Conservation (phyloP, 30 jellyfish, hydroid and myxozoan species). For the Nemopilema nomurai region DNA sequence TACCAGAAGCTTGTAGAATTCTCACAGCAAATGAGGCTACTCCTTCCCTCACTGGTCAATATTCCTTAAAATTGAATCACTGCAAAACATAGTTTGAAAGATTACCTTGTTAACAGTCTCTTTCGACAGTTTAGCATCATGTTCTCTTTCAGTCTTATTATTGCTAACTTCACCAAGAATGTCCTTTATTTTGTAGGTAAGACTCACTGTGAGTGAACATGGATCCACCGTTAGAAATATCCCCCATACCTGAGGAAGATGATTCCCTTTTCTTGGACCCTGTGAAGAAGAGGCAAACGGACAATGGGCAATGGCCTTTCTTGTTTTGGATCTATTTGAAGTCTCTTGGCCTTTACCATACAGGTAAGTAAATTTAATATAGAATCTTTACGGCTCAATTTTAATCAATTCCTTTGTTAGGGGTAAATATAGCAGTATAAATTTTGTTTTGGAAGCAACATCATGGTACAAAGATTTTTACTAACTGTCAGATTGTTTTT, state of each 20-base stretch:
- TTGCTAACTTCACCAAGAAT: neutral
- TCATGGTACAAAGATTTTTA: too few relatives aligned
- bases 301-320: conserved; percentile 88
- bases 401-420: neutral
- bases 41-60: too few relatives aligned
- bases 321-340: conserved; percentile 90
- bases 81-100: too few relatives aligned
- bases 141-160: too few relatives aligned
- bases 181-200: neutral
- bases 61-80: too few relatives aligned
- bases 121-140: too few relatives aligned
- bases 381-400: neutral
- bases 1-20: too few relatives aligned
- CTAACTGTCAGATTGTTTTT: too few relatives aligned
- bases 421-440: neutral
- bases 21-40: too few relatives aligned
- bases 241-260: conserved; percentile 37
- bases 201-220: neutral
- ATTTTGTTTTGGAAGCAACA: neutral
- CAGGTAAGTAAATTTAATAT: conserved; percentile 45
- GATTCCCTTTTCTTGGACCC: conserved; percentile 25
- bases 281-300: neutral
- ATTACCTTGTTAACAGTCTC: too few relatives aligned
- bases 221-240: conserved; percentile 20
- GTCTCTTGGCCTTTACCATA: conserved; percentile 81